Percentiles rank a stretch among this genome's conserved stretches.
Evolutionary conservation across 2,113 vertebrate species (phyloP).

Genomic region (Natator depressus): DNA sequence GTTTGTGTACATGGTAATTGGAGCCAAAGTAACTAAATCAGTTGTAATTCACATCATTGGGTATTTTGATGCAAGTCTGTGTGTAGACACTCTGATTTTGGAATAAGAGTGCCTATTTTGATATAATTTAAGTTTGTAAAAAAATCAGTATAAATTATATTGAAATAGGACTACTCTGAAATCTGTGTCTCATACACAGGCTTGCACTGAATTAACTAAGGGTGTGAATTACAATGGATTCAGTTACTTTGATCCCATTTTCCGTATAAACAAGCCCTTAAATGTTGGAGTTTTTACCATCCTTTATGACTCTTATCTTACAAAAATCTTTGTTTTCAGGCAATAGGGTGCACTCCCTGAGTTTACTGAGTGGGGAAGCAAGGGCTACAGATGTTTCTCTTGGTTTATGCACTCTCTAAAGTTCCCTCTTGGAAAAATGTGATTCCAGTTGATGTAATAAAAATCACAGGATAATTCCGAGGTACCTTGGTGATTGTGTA

Average conservation of each 20-base stretch:
- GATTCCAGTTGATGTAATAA: background rate
- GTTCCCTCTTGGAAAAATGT: background rate
- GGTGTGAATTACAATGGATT: conserved; percentile 65
- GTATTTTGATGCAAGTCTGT: conserved; percentile 62
- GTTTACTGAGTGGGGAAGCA: background rate
- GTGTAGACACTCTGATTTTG: conserved; percentile 30
- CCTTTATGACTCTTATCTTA: conserved; percentile 67
- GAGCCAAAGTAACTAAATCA: conserved; percentile 47
- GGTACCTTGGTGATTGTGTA: background rate
- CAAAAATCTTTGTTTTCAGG: conserved; percentile 45
- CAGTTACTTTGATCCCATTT: conserved; percentile 70
- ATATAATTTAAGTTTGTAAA: conserved; percentile 56
- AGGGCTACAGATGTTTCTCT: background rate
- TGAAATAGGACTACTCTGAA: conserved; percentile 40
- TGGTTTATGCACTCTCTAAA: background rate
- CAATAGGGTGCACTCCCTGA: background rate
- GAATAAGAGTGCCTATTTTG: background rate
- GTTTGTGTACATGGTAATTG: conserved; percentile 41
- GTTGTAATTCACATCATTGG: conserved; percentile 44
- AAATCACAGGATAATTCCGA: background rate
- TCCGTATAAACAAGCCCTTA: conserved; percentile 65
- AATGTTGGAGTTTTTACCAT: conserved; percentile 67
- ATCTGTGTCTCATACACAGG: conserved; percentile 33
- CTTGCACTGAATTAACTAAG: conserved; percentile 56
- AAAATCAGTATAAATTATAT: conserved; percentile 49